A percentile compares a stretch with the other conserved stretches of the same genome.
These are phyloP conservation scores for Marronus borbonicus DNA, from an alignment of 2,888 invertebrate genomes.

Conservation along the genomic window DNA sequence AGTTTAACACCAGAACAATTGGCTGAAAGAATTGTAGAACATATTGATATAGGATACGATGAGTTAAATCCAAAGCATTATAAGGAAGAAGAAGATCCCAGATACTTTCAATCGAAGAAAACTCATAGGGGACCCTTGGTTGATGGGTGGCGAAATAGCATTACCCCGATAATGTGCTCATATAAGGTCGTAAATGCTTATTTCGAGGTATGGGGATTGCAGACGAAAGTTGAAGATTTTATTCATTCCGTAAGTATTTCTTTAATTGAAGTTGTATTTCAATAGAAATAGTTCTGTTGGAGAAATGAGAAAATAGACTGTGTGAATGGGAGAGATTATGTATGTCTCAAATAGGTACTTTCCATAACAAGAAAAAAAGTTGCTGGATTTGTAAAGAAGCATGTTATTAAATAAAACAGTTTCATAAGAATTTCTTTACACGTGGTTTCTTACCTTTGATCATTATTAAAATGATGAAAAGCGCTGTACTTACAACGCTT, in stretches of 20 bases:
- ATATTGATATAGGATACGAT: conserved; percentile 91
- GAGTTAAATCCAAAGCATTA: conserved; percentile 89
- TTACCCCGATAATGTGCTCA: conserved; percentile 92
- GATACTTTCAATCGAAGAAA: conserved; percentile 85
- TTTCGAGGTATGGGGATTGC: conserved; percentile 95
- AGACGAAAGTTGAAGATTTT: conserved; percentile 90
- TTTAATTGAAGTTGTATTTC: no score
- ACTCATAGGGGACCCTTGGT: conserved; percentile 88
- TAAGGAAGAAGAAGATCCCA: conserved; percentile 91
- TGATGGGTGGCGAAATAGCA: conserved; percentile 86
- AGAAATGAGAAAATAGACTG: no score
- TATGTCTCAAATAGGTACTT: no score
- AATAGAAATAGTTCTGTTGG: no score
- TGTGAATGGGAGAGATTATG: no score
- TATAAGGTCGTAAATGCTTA: conserved; percentile 90
- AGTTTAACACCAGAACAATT: conserved; percentile 82
- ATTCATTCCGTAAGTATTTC: conserved; percentile 80
- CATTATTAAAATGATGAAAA: no score
- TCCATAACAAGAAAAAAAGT: no score
- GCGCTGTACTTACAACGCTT: no score
- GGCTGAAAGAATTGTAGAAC: conserved; percentile 82
- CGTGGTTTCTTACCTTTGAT: no score
- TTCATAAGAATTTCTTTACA: no score
- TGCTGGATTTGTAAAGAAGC: no score
- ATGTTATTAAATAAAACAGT: no score